These are phyloP conservation scores for Nansenia antarctica DNA, from an alignment of 2,113 vertebrate species.

Conservation along the genomic window DNA sequence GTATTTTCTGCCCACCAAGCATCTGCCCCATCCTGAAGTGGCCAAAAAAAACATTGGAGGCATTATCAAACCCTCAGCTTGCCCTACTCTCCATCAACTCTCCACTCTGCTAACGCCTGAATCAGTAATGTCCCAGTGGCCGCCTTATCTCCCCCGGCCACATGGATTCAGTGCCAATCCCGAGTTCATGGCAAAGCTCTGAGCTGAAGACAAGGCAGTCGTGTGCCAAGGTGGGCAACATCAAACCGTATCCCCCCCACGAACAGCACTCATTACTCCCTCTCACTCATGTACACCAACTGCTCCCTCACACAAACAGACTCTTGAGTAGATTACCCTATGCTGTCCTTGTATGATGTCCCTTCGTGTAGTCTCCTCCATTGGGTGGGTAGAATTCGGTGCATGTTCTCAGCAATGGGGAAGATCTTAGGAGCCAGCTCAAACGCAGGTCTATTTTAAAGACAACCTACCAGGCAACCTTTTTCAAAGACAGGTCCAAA, in stretches of 20 bases:
- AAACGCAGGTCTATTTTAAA: no score
- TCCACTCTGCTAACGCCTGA: slow-evolving; percentile 64
- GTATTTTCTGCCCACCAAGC: slow-evolving; percentile 38
- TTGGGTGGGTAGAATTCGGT: background rate
- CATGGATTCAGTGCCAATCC: slow-evolving; percentile 69
- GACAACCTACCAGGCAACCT: no score
- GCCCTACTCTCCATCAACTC: slow-evolving; percentile 59
- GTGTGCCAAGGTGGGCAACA: slow-evolving; percentile 67
- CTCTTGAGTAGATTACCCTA: slow-evolving; percentile 39
- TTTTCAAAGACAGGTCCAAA: background rate
- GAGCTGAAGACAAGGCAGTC: slow-evolving; percentile 68
- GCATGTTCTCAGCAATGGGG: background rate
- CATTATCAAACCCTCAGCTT: slow-evolving; percentile 69
- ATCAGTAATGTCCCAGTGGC: slow-evolving; percentile 68
- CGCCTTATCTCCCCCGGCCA: slow-evolving; percentile 73
- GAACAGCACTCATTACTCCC: slow-evolving; percentile 45
- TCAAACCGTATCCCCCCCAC: slow-evolving; percentile 58
- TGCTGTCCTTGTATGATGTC: slow-evolving; percentile 28
- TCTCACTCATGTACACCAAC: slow-evolving; percentile 18
- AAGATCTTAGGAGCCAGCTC: no score
- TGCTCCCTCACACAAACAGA: slow-evolving; percentile 28
- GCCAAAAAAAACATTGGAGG: slow-evolving; percentile 55
- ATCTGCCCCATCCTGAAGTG: slow-evolving; percentile 56
- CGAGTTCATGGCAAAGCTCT: slow-evolving; percentile 69
- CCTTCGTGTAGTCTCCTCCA: slow-evolving; percentile 22